phyloP scores from a whole-genome alignment of 2,888 invertebrate genomes.

The Euphydryas editha region DNA sequence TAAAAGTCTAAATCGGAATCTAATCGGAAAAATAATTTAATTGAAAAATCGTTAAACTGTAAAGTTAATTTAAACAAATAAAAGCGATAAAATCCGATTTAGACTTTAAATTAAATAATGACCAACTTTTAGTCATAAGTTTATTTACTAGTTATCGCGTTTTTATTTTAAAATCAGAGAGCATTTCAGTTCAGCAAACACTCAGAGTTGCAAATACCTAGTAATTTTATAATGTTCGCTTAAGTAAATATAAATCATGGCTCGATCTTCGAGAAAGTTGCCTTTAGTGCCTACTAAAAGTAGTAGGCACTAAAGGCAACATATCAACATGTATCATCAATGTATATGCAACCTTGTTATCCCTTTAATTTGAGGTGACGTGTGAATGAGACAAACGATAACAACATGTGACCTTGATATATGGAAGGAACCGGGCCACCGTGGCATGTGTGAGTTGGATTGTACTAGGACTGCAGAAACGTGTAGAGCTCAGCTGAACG shows the following conservation, averaged over 20 bases:
- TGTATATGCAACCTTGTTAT: slow-evolving; percentile 54
- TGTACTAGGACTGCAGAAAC: slow-evolving; percentile 71
- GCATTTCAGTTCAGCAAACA: too few relatives aligned
- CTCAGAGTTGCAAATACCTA: not conserved
- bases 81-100: too few relatives aligned
- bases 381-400: slow-evolving; percentile 57
- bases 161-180: too few relatives aligned
- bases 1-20: too few relatives aligned
- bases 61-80: too few relatives aligned
- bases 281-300: slow-evolving; percentile 38
- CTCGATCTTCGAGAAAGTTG: slow-evolving; percentile 58
- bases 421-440: slow-evolving; percentile 65
- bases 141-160: too few relatives aligned
- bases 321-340: slow-evolving; percentile 33
- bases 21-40: too few relatives aligned
- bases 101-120: too few relatives aligned
- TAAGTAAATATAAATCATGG: not conserved
- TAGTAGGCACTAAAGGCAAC: too few relatives aligned
- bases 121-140: too few relatives aligned
- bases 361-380: slow-evolving; percentile 44
- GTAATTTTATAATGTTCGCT: too few relatives aligned
- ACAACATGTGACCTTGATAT: slow-evolving; percentile 71
- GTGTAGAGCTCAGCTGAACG: slow-evolving; percentile 46
- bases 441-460: slow-evolving; percentile 68
- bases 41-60: too few relatives aligned